These are phyloP conservation scores for Drosophila takahashii DNA, from an alignment of 1,140 invertebrate species.

Conservation along the genomic window DNA sequence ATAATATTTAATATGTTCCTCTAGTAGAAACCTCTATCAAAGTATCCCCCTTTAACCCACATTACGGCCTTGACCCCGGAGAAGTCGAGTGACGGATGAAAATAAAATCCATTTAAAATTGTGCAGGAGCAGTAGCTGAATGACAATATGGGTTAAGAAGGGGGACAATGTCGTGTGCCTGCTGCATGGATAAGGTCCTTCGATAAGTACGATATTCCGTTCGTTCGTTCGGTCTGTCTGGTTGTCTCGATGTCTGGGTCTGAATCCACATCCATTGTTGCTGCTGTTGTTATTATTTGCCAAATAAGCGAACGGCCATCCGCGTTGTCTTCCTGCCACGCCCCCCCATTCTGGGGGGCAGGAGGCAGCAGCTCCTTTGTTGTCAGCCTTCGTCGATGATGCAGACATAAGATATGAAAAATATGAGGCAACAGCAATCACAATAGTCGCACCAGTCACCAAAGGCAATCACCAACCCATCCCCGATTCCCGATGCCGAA, in stretches of 20 bases:
- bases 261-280: conserved; percentile 48
- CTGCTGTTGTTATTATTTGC: conserved; percentile 76
- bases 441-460: conserved; percentile 70
- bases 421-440: conserved; percentile 79
- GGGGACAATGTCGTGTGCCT: conserved; percentile 36
- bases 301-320: conserved; percentile 67
- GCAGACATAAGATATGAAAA: conserved; percentile 81
- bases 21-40: not conserved
- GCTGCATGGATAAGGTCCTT: conserved; percentile 60
- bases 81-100: conserved; percentile 42
- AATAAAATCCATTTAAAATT: conserved; percentile 66
- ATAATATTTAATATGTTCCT: not conserved
- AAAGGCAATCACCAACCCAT: conserved; percentile 45
- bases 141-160: not conserved
- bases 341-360: conserved; percentile 4
- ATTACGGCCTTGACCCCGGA: not conserved
- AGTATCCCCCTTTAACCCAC: not conserved
- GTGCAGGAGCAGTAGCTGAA: conserved; percentile 33
- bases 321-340: conserved; percentile 40
- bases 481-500: not conserved
- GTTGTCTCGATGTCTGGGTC: conserved; percentile 3
- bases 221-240: not conserved
- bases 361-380: conserved; percentile 43
- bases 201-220: conserved; percentile 50
- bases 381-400: conserved; percentile 69